These are phyloP conservation scores for Urophycis tenuis DNA, from an alignment of 2,797 vertebrate species.

Conservation along the genomic window DNA sequence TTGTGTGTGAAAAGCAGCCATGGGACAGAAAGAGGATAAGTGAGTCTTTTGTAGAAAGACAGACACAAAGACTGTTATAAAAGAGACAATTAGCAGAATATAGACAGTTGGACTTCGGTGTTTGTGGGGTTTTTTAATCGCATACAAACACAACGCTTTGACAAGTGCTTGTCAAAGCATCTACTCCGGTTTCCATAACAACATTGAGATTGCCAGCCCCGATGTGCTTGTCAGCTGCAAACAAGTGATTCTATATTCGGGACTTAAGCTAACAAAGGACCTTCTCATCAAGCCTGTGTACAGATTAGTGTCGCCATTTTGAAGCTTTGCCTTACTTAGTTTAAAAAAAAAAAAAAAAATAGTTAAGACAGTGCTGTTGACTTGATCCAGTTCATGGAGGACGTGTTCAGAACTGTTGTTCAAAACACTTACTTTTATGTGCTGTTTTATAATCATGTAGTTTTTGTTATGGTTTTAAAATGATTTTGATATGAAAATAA, in stretches of 20 bases:
- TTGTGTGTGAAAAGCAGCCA: not conserved
- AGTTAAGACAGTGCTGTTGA: not conserved
- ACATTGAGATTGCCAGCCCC: conserved; percentile 59
- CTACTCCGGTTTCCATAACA: conserved; percentile 71
- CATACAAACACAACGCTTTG: conserved; percentile 35
- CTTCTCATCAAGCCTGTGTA: not conserved
- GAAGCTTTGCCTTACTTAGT: not conserved
- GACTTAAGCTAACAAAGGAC: conserved; percentile 7
- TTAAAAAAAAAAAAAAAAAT: too few relatives aligned
- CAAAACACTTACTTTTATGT: not conserved
- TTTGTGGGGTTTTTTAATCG: not conserved
- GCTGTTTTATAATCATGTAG: conserved; percentile 7
- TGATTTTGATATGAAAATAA: not conserved
- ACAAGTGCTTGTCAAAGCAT: conserved; percentile 54
- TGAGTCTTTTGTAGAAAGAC: too few relatives aligned
- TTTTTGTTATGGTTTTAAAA: not conserved
- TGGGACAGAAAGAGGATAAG: not conserved
- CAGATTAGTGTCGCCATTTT: conserved; percentile 16
- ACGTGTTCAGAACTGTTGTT: not conserved
- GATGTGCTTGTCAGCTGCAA: conserved; percentile 42
- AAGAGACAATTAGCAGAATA: conserved; percentile 47
- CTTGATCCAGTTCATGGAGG: not conserved
- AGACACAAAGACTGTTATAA: conserved; percentile 17
- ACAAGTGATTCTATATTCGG: conserved; percentile 20
- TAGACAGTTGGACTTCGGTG: conserved; percentile 32